Evolutionary conservation across 2,797 vertebrate genomes (phyloP), one percentile per base, ranked within the genome.

Genomic region (Selene dorsalis): DNA sequence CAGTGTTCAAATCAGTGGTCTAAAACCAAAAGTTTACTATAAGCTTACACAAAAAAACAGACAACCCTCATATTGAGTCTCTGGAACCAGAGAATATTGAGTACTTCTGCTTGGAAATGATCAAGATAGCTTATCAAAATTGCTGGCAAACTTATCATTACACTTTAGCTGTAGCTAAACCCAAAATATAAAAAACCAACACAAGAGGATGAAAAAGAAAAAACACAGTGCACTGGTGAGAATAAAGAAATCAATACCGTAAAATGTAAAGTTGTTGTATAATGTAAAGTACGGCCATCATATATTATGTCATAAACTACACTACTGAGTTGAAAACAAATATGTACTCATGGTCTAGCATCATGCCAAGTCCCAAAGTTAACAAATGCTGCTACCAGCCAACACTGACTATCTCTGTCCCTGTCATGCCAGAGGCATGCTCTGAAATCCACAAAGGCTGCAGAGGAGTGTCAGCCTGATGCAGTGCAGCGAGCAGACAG

Each of bases 381-480:
- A 88, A 87, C 80, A 91, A 90, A 91, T 73, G 81, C 79, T 84
- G 69, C 84, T 71, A 56, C 63, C 75, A 64, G 81, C 69, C 65
- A 84, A 69, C 75, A 80, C 62, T 28, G 74, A 80, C 78, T 45
- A 67, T 83, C 81, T 82, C 78, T 65, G 73, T 77, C 84, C 84
- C 75, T 73, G 59, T 77, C 71, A 87, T 80, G 88, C 83, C 90
- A 90, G 81, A 89, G 86, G 86, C 89, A 77, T 69, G 78, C 73
- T 92, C 85, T 81, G 91, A 90, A 90, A 90, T 87, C 88, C 82
- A 78, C 83, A 71, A 83, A 90, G 75, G 79, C 85, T 88, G 91
- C 86, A 77, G 86, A 89, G 73, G 87, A 90, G 90, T 89, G 92
- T 91, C 91, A 92, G 91, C 86, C 89, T 91, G 91, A 90, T 92